Conservation (phyloP, 2,888 invertebrate genomes). For the Macrosiphum euphorbiae region DNA sequence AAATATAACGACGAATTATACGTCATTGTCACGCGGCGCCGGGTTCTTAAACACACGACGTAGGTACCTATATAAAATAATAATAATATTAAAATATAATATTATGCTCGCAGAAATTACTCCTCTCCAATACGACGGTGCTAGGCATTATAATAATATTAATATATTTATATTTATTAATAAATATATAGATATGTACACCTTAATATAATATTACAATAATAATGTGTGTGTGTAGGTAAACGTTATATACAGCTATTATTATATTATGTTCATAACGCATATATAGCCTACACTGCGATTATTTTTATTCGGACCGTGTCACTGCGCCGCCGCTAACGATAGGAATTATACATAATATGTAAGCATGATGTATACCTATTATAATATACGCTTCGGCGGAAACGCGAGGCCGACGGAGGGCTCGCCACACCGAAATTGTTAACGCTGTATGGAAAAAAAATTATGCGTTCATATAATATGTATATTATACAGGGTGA, state of each 20-base stretch:
- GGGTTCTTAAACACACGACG: neutral
- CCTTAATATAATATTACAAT: neutral
- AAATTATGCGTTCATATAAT: too few relatives aligned
- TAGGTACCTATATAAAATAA: neutral
- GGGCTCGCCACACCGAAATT: too few relatives aligned
- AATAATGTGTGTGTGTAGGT: neutral
- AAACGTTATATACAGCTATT: neutral
- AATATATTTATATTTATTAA: too few relatives aligned
- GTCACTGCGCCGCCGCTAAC: neutral
- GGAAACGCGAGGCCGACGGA: neutral
- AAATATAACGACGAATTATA: slow-evolving; percentile 4
- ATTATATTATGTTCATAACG: neutral
- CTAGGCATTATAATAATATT: neutral
- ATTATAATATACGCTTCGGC: too few relatives aligned
- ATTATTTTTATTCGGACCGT: slow-evolving; percentile 4
- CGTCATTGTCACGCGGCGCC: slow-evolving; percentile 15
- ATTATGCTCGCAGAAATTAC: neutral
- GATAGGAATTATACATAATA: neutral
- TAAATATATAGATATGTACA: neutral
- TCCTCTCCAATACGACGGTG: neutral
- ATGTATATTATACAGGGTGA: too few relatives aligned
- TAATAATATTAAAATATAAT: neutral
- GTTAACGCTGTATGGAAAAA: too few relatives aligned
- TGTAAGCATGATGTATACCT: too few relatives aligned
- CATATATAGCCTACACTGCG: neutral